Percentiles rank a stretch among this genome's conserved stretches.
Conservation (phyloP, 2,113 vertebrate genomes). For the Apodemus sylvaticus region DNA sequence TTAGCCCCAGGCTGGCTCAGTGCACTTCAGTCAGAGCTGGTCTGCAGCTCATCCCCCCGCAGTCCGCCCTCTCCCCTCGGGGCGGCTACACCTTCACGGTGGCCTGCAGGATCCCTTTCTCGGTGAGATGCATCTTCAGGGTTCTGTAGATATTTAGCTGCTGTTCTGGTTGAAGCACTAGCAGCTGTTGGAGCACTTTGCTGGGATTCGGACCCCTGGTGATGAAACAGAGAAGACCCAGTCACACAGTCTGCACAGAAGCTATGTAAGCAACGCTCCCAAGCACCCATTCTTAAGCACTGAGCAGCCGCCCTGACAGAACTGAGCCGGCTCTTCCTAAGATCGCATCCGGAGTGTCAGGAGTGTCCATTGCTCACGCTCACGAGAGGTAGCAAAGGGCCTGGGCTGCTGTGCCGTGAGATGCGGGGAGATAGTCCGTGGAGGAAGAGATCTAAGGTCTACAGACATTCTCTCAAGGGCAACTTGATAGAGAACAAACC, state of each 20-base stretch:
- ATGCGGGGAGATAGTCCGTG: fast-evolving
- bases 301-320: not conserved
- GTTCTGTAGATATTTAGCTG: conserved; percentile 94
- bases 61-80: not conserved
- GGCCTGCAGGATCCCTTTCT: conserved; percentile 92
- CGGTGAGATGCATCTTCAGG: conserved; percentile 90
- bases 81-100: conserved; percentile 77
- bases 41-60: conserved; percentile 4
- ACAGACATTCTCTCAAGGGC: not conserved
- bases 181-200: conserved; percentile 94
- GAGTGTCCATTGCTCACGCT: not conserved
- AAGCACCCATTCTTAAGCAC: fast-evolving
- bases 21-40: conserved; percentile 57
- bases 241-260: not conserved
- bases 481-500: not conserved
- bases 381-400: not conserved
- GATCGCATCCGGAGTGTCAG: not conserved
- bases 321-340: not conserved
- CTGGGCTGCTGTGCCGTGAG: not conserved
- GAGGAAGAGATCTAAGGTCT: not conserved
- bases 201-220: conserved; percentile 96
- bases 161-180: conserved; percentile 95
- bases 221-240: conserved; percentile 49
- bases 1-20: conserved; percentile 20
- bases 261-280: not conserved